Evolutionary conservation across 2,113 vertebrate genomes (phyloP).

Genomic region (Cinclus cinclus): DNA sequence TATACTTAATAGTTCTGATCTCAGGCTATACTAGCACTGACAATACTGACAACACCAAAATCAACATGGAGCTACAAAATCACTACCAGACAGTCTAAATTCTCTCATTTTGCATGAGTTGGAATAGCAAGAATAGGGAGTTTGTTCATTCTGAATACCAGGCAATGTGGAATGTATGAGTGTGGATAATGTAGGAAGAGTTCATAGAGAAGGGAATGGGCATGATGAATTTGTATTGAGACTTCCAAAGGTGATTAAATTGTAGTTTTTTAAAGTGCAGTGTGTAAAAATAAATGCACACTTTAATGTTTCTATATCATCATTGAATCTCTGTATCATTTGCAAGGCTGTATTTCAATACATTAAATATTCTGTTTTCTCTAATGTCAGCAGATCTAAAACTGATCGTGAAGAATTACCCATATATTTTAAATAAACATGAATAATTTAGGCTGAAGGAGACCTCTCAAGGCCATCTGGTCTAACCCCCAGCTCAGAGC

Average conservation of each 20-base stretch:
- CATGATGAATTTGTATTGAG: background rate
- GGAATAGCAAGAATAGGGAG: background rate
- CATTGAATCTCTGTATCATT: background rate
- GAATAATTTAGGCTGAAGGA: background rate
- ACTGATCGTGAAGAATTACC: background rate
- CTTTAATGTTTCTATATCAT: background rate
- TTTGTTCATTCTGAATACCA: background rate
- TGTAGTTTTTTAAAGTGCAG: background rate
- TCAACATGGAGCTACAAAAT: background rate
- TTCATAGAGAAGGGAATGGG: background rate
- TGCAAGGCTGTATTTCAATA: background rate
- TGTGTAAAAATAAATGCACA: background rate
- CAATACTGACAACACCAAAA: background rate
- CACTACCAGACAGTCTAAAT: background rate
- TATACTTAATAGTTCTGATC: background rate
- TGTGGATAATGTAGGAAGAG: background rate
- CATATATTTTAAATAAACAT: background rate
- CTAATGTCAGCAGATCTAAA: background rate
- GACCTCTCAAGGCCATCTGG: background rate
- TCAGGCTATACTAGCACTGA: background rate
- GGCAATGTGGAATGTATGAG: background rate
- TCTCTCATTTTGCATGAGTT: background rate
- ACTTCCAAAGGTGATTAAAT: background rate
- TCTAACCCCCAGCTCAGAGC: background rate
- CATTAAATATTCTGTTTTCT: background rate